phyloP scores from a whole-genome alignment of 1,140 invertebrate genomes.

The Caenorhabditis latens region DNA sequence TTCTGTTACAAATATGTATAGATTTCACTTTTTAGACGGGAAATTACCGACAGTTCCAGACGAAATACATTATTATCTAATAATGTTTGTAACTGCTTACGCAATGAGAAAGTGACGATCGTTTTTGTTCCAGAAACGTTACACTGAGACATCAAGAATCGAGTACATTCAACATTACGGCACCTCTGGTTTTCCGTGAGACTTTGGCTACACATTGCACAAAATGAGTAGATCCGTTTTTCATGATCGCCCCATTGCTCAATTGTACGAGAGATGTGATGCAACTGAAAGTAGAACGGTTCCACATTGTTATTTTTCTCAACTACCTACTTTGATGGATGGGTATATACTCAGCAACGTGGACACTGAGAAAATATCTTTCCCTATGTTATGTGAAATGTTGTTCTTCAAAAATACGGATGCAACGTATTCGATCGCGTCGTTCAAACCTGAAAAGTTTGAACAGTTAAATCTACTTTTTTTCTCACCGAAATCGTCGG shows the following conservation, averaged over 20 bases:
- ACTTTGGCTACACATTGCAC: not conserved
- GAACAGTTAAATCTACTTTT: no score
- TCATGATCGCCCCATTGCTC: not conserved
- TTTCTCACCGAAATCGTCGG: no score
- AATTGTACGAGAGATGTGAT: not conserved
- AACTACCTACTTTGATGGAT: no score
- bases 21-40: not conserved
- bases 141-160: not conserved
- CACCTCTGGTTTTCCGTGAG: not conserved
- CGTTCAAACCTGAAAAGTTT: no score
- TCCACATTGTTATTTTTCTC: not conserved
- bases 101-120: not conserved
- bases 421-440: no score
- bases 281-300: not conserved
- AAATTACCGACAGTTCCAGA: not conserved
- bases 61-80: not conserved
- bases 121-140: not conserved
- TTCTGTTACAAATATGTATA: not conserved
- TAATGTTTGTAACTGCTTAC: not conserved
- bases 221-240: not conserved
- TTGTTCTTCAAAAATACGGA: no score
- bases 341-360: no score
- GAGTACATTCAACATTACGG: not conserved
- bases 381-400: no score
- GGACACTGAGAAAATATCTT: no score